Evolutionary conservation across 64 coral and sea anemone species (phyloP), one percentile per base, ranked within the genome.

Genomic region (Cladopsammia gracilis): DNA sequence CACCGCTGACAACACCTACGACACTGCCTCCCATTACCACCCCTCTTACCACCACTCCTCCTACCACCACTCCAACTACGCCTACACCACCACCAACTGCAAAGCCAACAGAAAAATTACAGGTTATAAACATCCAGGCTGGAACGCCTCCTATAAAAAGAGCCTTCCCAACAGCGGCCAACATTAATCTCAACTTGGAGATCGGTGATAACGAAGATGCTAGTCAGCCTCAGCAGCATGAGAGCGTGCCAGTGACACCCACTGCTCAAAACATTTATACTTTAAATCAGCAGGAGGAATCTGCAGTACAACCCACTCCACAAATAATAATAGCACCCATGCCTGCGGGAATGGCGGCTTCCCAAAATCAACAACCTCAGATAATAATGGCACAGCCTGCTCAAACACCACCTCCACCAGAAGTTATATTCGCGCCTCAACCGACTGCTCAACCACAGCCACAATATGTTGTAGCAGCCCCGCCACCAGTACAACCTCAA

Each of bases 141-240:
- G 79, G 11, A 26, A 83, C 58, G 10, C 79, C 59, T 6, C 47
- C 25, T 24, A 20, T 75, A 18, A 83, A 83, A 64, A 64, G 58
- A n/a, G 58, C 58, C 25, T 18, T 62, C 4, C 79, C 79, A 65
- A 62, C 58, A 13, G 25, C 59, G 10, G 42, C 79, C 18, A 83
- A 83, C 79, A 83, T 83, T n/a, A 83, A 83, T 48, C 79, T 83
- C 7, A 83, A 83, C 34, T 10, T 83, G 16, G 79, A 83, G 42
- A 83, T 83, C 44, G 58, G 34, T 1, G 58, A 64, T n/a, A 45
- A 60, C n/a, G 79, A 20, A 4, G 79, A 66, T 46, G 43, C 12
- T 22, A 42, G 18, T 62, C 14, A 83, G 42, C 15, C 79, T 65
- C 58, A 64, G 60, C 58, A 83, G 7, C 79, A 83, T 18, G 54